phyloP scores from a whole-genome alignment of 2,888 invertebrate species.

The Drosophila paracracens region DNA sequence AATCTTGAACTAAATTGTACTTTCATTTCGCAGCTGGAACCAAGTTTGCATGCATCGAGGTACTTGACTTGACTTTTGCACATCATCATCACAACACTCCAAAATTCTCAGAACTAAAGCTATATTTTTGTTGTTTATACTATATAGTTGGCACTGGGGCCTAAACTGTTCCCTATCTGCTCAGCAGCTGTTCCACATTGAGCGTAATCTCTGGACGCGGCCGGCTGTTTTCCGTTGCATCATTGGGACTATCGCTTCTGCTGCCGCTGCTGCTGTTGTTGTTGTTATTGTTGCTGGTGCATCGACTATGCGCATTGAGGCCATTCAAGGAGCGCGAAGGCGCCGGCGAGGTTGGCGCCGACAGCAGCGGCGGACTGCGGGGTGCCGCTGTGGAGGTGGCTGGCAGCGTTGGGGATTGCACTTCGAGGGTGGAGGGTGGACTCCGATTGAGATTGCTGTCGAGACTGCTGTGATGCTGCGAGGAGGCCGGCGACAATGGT shows the following conservation, averaged over 20 bases:
- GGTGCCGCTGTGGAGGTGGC: conserved; percentile 17
- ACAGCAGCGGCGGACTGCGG: conserved; percentile 65
- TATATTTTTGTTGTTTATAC: conserved; percentile 44
- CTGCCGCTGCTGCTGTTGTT: conserved; percentile 20
- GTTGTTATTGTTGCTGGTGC: conserved; percentile 24
- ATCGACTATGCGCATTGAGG: conserved; percentile 49
- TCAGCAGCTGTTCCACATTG: conserved; percentile 80
- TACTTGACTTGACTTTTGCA: conserved; percentile 61
- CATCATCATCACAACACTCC: conserved; percentile 66
- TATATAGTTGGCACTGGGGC: conserved; percentile 21
- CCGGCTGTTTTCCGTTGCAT: conserved; percentile 28
- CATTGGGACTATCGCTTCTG: conserved; percentile 31
- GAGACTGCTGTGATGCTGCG: conserved; percentile 84
- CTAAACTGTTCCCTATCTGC: conserved; percentile 84
- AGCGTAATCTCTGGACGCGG: conserved; percentile 79
- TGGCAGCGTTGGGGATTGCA: conserved; percentile 68
- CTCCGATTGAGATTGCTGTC: conserved; percentile 84
- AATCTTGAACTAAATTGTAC: conserved; percentile 76
- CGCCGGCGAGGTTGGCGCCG: conserved; percentile 81
- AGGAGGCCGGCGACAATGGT: conserved; percentile 86
- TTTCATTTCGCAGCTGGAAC: conserved; percentile 74
- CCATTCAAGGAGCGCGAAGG: conserved; percentile 78
- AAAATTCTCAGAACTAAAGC: conserved; percentile 58
- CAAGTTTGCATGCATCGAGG: conserved; percentile 68
- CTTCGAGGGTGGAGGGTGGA: conserved; percentile 82